Conservation (phyloP, 2,888 invertebrate species). For the Girardia tigrina region DNA sequence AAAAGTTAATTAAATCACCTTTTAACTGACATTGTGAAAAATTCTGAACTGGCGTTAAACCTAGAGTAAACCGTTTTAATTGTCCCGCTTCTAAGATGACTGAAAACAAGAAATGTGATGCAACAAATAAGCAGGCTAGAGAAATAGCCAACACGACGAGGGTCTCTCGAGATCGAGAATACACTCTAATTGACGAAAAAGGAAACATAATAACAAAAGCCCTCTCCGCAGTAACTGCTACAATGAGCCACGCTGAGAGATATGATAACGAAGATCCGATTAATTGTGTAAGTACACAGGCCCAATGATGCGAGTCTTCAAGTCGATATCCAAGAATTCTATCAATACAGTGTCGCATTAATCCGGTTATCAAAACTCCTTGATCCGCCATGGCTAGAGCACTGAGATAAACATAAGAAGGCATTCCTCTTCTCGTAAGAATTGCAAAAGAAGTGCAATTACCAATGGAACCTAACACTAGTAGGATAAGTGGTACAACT, state of each 20-base stretch:
- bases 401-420: constrained; percentile 45
- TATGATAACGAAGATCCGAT: constrained; percentile 44
- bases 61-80: not conserved
- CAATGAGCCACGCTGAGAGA: constrained; percentile 45
- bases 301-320: constrained; percentile 39
- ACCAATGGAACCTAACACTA: not conserved
- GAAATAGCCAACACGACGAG: constrained; percentile 41
- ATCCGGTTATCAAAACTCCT: constrained; percentile 43
- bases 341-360: constrained; percentile 44
- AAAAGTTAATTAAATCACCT: not conserved
- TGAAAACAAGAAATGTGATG: constrained; percentile 45
- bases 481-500: not conserved
- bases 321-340: constrained; percentile 42
- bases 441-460: not conserved
- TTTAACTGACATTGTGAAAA: not conserved
- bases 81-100: constrained; percentile 35
- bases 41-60: not conserved
- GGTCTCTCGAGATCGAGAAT: constrained; percentile 42
- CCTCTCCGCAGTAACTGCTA: constrained; percentile 45
- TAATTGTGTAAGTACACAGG: constrained; percentile 41
- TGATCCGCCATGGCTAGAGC: constrained; percentile 44
- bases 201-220: constrained; percentile 46
- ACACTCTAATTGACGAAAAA: constrained; percentile 39
- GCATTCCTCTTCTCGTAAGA: not conserved
- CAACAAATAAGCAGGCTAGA: constrained; percentile 41